Conservation (phyloP, 2,113 vertebrate species). For the Gymnocephalus cernua region DNA sequence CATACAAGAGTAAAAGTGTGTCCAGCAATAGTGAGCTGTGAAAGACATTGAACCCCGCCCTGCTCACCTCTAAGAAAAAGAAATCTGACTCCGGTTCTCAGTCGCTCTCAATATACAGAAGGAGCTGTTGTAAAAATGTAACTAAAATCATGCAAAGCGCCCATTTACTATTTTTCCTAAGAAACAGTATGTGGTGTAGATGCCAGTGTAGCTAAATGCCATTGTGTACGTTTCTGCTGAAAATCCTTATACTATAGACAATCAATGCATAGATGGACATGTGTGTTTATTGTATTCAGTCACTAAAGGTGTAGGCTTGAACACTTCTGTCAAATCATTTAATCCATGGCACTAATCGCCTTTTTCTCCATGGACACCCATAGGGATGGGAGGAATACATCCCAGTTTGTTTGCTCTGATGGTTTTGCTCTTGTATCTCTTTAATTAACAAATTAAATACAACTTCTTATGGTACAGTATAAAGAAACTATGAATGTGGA, state of each 20-base stretch:
- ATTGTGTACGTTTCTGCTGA: not conserved
- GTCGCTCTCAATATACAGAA: no score
- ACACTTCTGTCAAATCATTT: constrained; percentile 49
- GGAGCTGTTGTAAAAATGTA: no score
- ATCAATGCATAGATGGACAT: not conserved
- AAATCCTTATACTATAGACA: constrained; percentile 3
- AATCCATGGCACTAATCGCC: constrained; percentile 50
- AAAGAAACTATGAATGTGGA: not conserved
- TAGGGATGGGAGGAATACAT: constrained; percentile 26
- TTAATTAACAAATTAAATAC: constrained; percentile 20
- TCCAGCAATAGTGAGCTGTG: no score
- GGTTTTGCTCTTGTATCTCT: constrained; percentile 12
- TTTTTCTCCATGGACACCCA: constrained; percentile 46
- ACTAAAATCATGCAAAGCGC: not conserved
- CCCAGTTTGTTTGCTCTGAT: constrained; percentile 13
- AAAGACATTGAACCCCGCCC: no score
- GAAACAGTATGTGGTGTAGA: not conserved
- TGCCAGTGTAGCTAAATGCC: not conserved
- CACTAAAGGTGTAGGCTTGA: constrained; percentile 10
- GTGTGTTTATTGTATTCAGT: constrained; percentile 38
- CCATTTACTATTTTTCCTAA: not conserved
- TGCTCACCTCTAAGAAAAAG: no score
- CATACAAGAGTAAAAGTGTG: no score
- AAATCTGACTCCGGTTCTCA: no score
- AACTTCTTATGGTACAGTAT: not conserved